phyloP scores from a whole-genome alignment of 2,888 invertebrate genomes.

The Parapristionchus giblindavisi region DNA sequence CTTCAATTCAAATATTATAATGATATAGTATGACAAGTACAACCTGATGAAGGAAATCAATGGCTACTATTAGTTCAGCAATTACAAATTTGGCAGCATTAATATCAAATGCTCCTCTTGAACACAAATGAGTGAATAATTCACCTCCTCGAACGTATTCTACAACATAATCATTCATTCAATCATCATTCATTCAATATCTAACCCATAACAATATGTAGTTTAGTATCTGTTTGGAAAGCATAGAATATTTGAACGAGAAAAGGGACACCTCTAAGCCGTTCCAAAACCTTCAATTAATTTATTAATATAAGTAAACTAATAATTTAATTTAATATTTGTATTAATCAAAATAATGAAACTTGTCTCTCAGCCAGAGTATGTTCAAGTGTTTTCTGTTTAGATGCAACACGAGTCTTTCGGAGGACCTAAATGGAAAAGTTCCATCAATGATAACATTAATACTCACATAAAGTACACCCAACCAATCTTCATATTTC shows the following conservation, averaged over 20 bases:
- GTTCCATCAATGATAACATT: not conserved
- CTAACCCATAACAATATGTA: slow-evolving; percentile 94
- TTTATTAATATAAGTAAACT: not conserved
- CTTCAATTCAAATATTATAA: slow-evolving; percentile 74
- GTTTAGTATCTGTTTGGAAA: slow-evolving; percentile 95
- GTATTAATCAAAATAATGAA: not conserved
- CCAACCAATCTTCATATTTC: too few species aligned
- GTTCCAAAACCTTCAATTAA: slow-evolving; percentile 84
- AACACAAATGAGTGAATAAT: slow-evolving; percentile 93
- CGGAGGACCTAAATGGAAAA: slow-evolving; percentile 69
- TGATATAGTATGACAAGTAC: not conserved
- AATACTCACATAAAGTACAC: not conserved
- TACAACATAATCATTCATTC: slow-evolving; percentile 70
- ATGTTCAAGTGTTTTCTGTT: slow-evolving; percentile 94
- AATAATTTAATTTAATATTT: not conserved
- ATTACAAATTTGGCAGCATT: slow-evolving; percentile 90
- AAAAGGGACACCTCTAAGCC: slow-evolving; percentile 91
- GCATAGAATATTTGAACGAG: slow-evolving; percentile 96
- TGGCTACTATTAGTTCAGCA: slow-evolving; percentile 91
- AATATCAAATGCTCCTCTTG: slow-evolving; percentile 89
- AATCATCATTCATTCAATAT: slow-evolving; percentile 48
- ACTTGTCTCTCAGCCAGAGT: slow-evolving; percentile 86
- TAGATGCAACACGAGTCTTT: slow-evolving; percentile 70
- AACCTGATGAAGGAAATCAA: slow-evolving; percentile 93
- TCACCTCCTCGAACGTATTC: slow-evolving; percentile 98